Base-by-base conservation (phyloP, 2,113 vertebrate species). In the Herpailurus yagouaroundi region DNA sequence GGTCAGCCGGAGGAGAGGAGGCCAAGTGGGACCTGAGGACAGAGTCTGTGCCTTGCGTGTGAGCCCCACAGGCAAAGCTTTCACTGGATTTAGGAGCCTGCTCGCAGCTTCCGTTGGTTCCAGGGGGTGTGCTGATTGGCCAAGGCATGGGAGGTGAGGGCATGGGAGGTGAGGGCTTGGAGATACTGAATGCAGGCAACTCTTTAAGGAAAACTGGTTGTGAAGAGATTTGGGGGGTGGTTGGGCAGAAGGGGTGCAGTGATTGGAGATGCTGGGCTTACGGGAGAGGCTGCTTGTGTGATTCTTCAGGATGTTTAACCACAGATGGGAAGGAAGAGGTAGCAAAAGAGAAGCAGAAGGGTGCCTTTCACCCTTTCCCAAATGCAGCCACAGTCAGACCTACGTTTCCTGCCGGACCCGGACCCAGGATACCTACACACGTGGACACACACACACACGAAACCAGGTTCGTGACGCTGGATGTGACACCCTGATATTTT, bases 41-140 rank as follows among this genome's bases (percentile, higher is more conserved):
- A 63, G 16, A 25, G 77, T 1, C 5, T 13, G 33, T 3, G 29
- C 25, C 48, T 13, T 0, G 27, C 8, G 45, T 0, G 57, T 12
- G 45, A 63, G 60, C 55, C 71, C 68, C 0, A 0, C 1, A 4
- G 79, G 64, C 50, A 13, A 23, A 33, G n/a, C 23, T 9, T 36
- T 38, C 9, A 0, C 48, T 14, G 36, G 36, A 31, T 6, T 45
- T 45, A 50, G 52, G 68, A 16, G n/a, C 1, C 0, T 23, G 50
- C 41, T 19, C 10, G 1, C 2, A 2, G 57, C 41, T 29, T 6
- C 19, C 2, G 2, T 14, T 29, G n/a, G 12, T 8, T 55, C 48
- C 69, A 60, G 27, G 19, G 25, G 11, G 2, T 23, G 23, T 7
- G 9, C 86, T 63, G 83, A 66, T 83, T 63, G 80, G 81, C 25